Conservation (phyloP, 2,797 vertebrate species). For the Lutjanus argentimaculatus region DNA sequence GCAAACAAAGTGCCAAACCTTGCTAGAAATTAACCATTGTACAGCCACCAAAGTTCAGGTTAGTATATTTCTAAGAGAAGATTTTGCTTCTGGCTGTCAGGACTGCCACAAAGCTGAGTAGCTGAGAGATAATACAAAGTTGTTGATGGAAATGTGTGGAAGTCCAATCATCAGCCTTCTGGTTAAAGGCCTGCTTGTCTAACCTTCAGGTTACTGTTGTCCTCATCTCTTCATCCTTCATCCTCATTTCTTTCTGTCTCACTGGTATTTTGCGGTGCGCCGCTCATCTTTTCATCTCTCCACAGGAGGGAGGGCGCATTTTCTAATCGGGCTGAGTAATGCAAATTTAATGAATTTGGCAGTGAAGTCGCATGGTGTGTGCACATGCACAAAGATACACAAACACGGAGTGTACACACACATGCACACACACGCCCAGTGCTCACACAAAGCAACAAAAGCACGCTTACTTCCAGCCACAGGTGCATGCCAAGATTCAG, state of each 20-base stretch:
- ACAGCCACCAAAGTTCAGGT: not conserved
- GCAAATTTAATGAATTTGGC: slow-evolving; percentile 79
- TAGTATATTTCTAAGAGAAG: not conserved
- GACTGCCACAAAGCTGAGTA: not conserved
- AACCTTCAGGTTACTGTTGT: slow-evolving; percentile 28
- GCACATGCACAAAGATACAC: slow-evolving; percentile 32
- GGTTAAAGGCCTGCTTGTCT: slow-evolving; percentile 20
- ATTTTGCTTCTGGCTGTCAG: not conserved
- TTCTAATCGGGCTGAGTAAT: slow-evolving; percentile 74
- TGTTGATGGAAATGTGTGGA: slow-evolving; percentile 9
- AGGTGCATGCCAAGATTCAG: not conserved
- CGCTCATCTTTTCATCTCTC: slow-evolving; percentile 63
- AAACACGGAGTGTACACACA: slow-evolving; percentile 2
- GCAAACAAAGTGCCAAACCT: not conserved
- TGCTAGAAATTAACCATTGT: not conserved
- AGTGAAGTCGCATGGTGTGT: slow-evolving; percentile 31
- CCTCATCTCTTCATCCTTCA: slow-evolving; percentile 22
- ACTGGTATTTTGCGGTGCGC: slow-evolving; percentile 35
- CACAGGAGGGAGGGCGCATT: slow-evolving; percentile 56
- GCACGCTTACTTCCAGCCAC: not conserved
- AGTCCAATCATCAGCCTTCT: slow-evolving; percentile 18
- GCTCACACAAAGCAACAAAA: not conserved
- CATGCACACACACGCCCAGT: not conserved
- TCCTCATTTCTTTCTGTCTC: slow-evolving; percentile 37
- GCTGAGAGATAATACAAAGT: not conserved